Conservation (phyloP, 2,888 invertebrate genomes). For the Dermolepida albohirtum region DNA sequence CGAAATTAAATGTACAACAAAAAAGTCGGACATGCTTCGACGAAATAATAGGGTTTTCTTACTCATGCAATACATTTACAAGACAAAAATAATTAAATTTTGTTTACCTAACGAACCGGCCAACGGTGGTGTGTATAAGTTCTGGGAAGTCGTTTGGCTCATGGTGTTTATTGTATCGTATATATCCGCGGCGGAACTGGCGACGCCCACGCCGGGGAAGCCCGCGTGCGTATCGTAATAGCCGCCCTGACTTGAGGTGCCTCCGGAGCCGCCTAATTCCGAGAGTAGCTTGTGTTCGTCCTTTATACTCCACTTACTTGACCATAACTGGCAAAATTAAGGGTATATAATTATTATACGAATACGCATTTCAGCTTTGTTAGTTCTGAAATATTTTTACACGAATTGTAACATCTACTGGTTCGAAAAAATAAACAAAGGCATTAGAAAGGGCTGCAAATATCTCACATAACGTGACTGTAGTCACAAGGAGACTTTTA, state of each 20-base stretch:
- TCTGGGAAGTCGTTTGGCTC: slow-evolving; percentile 77
- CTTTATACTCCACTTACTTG: slow-evolving; percentile 91
- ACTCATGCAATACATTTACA: neutral
- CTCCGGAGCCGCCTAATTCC: slow-evolving; percentile 75
- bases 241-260: slow-evolving; percentile 60
- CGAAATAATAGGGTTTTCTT: neutral
- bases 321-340: slow-evolving; percentile 75
- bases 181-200: slow-evolving; percentile 68
- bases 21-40: neutral
- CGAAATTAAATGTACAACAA: slow-evolving; percentile 6
- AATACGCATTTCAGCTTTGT: too few relatives aligned
- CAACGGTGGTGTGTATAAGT: slow-evolving; percentile 84
- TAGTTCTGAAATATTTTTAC: too few relatives aligned
- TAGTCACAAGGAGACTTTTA: too few relatives aligned
- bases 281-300: slow-evolving; percentile 90
- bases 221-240: slow-evolving; percentile 72
- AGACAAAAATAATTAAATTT: neutral
- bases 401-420: too few relatives aligned
- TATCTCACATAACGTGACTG: too few relatives aligned
- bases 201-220: slow-evolving; percentile 67
- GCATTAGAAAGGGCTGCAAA: too few relatives aligned
- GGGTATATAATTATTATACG: slow-evolving; percentile 2
- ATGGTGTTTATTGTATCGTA: slow-evolving; percentile 80
- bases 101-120: slow-evolving; percentile 75
- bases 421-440: too few relatives aligned